phyloP scores from a whole-genome alignment of 2,888 invertebrate genomes.

The Torymus tubicola region DNA sequence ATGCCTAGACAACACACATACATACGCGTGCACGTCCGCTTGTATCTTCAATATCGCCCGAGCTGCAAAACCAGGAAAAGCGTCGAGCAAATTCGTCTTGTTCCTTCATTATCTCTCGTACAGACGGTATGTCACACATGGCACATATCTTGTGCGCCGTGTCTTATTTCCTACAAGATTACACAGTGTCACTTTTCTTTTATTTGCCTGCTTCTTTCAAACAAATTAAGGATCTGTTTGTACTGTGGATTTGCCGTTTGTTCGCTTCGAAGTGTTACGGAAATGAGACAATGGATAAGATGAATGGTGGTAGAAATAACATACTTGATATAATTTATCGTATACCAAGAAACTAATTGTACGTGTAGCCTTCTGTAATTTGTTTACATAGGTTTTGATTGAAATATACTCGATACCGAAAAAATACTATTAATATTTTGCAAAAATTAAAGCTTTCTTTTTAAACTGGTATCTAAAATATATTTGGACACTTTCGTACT shows the following conservation, averaged over 20 bases:
- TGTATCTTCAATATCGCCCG: constrained; percentile 19
- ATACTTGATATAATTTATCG: no score
- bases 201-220: constrained; percentile 27
- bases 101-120: constrained; percentile 32
- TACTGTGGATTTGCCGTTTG: background rate
- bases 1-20: background rate
- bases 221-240: constrained; percentile 11
- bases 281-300: background rate
- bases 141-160: background rate
- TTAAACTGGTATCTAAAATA: no score
- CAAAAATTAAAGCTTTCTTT: no score
- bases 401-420: no score
- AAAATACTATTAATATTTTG: no score
- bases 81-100: constrained; percentile 32
- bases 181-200: constrained; percentile 10
- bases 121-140: background rate
- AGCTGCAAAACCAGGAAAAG: constrained; percentile 7
- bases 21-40: background rate
- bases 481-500: no score
- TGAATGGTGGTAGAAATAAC: background rate
- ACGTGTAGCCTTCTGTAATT: no score
- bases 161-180: background rate
- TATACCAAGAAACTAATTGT: no score
- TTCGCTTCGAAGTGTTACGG: constrained; percentile 1
- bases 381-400: no score